phyloP scores from a whole-genome alignment of 2,888 invertebrate species.

The Cerastis leucographa region DNA sequence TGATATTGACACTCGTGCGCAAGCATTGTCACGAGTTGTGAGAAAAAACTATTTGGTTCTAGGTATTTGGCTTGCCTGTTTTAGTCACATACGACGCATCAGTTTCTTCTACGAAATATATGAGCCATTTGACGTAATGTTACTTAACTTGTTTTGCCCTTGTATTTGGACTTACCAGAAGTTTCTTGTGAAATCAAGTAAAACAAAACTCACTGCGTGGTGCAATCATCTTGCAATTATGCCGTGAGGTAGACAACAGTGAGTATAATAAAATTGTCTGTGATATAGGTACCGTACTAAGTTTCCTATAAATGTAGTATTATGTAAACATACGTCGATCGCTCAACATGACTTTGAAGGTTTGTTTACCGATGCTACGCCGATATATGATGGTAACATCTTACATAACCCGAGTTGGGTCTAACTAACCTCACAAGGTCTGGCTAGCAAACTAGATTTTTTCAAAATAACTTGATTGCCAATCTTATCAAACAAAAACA shows the following conservation, averaged over 20 bases:
- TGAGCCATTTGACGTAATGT: neutral
- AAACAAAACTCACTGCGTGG: neutral
- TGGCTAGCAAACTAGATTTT: neutral
- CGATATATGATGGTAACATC: neutral
- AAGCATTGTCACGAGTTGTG: neutral
- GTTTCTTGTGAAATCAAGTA: neutral
- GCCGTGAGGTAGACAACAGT: neutral
- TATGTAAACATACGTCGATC: neutral
- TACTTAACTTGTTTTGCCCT: neutral
- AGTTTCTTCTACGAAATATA: slow-evolving; percentile 8
- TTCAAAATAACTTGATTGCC: no score
- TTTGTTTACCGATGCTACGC: neutral
- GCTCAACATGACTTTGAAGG: neutral
- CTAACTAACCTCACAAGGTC: neutral
- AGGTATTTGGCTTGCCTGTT: neutral
- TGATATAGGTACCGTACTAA: neutral
- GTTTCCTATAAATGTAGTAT: neutral
- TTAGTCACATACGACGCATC: slow-evolving; percentile 6
- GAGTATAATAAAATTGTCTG: neutral
- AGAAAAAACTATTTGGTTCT: neutral
- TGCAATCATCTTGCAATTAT: neutral
- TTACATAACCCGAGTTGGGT: slow-evolving; percentile 15
- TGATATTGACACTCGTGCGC: slow-evolving; percentile 16
- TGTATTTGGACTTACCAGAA: neutral
- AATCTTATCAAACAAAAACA: neutral